Evolutionary conservation across 2,888 invertebrate genomes (phyloP).

Genomic region (Polydrusus tereticollis): DNA sequence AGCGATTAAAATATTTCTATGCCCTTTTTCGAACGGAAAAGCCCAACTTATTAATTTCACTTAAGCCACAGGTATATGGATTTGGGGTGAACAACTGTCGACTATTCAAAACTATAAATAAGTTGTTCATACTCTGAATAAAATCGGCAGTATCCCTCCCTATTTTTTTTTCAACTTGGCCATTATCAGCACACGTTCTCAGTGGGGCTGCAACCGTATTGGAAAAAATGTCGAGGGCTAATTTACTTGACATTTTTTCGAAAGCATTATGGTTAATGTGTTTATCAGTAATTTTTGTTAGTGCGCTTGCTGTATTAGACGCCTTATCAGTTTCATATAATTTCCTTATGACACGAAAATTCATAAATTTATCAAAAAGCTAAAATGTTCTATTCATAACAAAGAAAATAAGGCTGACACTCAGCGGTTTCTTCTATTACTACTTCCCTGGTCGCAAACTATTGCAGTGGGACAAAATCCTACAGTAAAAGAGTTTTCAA

Average conservation of each 20-base stretch:
- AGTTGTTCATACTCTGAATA: background rate
- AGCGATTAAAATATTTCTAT: background rate
- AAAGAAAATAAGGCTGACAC: background rate
- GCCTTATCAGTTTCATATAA: background rate
- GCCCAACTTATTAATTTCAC: background rate
- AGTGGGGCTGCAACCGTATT: background rate
- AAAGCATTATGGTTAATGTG: background rate
- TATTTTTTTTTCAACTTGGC: background rate
- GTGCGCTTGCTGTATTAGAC: background rate
- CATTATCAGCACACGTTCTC: background rate
- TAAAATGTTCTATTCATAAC: background rate
- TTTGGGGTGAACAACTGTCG: background rate
- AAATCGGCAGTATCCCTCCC: background rate
- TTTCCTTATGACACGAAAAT: background rate
- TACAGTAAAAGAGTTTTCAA: background rate
- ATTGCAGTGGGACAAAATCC: background rate
- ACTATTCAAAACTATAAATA: background rate
- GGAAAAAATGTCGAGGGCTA: background rate
- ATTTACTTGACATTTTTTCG: conserved; percentile 1
- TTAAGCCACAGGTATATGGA: background rate
- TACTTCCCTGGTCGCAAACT: background rate
- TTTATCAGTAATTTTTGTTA: background rate
- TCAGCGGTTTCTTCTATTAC: background rate
- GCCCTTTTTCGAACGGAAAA: background rate
- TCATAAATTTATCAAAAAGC: background rate